phyloP scores from a whole-genome alignment of 2,113 vertebrate species.

The Strigops habroptila region DNA sequence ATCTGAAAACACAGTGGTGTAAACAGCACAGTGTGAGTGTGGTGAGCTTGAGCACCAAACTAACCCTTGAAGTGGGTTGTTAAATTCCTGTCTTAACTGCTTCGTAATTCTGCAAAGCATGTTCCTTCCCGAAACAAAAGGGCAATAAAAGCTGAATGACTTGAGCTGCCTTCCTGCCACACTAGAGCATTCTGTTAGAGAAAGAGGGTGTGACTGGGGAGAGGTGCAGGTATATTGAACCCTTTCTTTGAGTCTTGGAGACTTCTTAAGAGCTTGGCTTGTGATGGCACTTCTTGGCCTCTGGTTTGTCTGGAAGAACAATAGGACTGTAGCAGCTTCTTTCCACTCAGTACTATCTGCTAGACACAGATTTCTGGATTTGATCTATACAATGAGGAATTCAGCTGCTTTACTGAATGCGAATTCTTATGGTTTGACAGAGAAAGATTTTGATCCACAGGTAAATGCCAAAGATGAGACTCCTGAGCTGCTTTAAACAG shows the following conservation, averaged over 20 bases:
- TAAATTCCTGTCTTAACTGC: background rate
- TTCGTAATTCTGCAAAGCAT: background rate
- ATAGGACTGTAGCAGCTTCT: background rate
- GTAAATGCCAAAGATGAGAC: background rate
- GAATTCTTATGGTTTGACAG: background rate
- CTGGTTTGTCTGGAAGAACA: background rate
- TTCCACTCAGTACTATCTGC: background rate
- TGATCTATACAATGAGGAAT: background rate
- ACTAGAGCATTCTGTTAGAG: background rate
- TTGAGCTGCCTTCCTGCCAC: background rate
- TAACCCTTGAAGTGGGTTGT: background rate
- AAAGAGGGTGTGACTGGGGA: background rate
- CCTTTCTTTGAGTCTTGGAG: background rate
- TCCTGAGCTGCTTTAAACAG: background rate
- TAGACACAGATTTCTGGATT: background rate
- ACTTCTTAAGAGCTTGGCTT: background rate
- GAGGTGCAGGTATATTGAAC: background rate
- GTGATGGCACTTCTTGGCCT: background rate
- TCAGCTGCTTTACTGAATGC: background rate
- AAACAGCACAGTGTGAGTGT: background rate
- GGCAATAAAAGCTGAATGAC: background rate
- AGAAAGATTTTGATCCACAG: background rate
- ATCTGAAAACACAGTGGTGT: background rate
- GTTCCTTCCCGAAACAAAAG: background rate
- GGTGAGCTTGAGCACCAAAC: background rate